Base-by-base conservation (phyloP, 1,140 invertebrate genomes). In the Scaptomyza montana region DNA sequence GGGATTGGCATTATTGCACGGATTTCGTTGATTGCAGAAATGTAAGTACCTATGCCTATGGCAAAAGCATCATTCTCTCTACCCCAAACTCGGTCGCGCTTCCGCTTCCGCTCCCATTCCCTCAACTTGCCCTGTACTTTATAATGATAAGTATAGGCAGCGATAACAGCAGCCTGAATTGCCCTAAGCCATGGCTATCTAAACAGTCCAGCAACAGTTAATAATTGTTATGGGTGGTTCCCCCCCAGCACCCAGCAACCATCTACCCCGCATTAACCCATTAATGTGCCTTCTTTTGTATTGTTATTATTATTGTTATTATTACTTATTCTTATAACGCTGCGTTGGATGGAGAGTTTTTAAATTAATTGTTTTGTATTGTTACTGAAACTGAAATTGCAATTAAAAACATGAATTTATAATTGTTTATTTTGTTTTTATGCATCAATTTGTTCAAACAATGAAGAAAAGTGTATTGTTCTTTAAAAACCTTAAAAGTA, bases 1-100 rank as follows among this genome's bases (percentile, higher is more conserved):
- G 68, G 67, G 79, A 82, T 80, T 82, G 82, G 82, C 84, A 82
- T 82, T 76, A 87, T 76, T 87, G 82, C 77, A 87, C 74, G 79
- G 79, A 79, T 74, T 89, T 75, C 68, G 72, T 57, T 78, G 84
- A 87, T 79, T 87, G 82, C 82, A 82, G 65, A 70, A 79, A 82
- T 55, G 82, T 89, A 79, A 87, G 82, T 87, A 87, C 2, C 21
- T 25, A 49, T n/a, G 12, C 30, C 41, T 43, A 43, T n/a, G 39
- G 39, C 39, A n/a, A 43, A 43, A 36, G 33, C 33, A 36, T 36
- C 33, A 36, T 36, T 7, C 7, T 36, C 33, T 9, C 25, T 10
- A 36, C 19, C n/a, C 5, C 30, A 33, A 5, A 30, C 28, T 30
- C 28, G 3, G 3, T 30, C 28, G 2, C 30, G 7, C 59, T 9